Conservation (phyloP, 2,888 invertebrate genomes). For the Acrobasis repandana region DNA sequence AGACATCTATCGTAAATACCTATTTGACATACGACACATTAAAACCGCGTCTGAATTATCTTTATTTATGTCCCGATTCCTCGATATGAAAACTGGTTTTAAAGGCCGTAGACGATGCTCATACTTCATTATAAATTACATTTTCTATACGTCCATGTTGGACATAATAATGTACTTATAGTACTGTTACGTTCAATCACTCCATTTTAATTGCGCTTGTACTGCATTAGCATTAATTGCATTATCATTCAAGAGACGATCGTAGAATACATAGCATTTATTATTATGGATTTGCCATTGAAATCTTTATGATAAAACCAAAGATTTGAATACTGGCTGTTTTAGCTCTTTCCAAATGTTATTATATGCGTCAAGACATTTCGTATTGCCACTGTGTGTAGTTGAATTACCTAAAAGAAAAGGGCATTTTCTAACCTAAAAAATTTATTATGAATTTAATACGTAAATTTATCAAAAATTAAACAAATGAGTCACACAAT, state of each 20-base stretch:
- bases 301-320: no score
- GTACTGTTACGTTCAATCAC: not conserved
- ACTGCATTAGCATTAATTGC: not conserved
- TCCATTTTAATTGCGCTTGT: not conserved
- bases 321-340: no score
- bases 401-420: no score
- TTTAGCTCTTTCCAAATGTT: no score
- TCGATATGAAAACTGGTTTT: conserved; percentile 14
- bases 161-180: not conserved
- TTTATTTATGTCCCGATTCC: conserved; percentile 21
- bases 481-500: no score
- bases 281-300: not conserved
- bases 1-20: not conserved
- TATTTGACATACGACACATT: conserved; percentile 8
- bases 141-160: conserved; percentile 4
- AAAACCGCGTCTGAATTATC: not conserved
- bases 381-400: no score
- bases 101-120: conserved; percentile 19
- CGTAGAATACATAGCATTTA: not conserved
- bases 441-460: no score
- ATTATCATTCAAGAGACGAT: not conserved
- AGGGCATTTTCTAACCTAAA: no score
- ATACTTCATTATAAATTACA: conserved; percentile 12
- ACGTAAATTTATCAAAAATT: no score
- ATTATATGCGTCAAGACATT: no score